Conservation (phyloP, 2,888 invertebrate genomes). For the Xestoiulus laeticollis region DNA sequence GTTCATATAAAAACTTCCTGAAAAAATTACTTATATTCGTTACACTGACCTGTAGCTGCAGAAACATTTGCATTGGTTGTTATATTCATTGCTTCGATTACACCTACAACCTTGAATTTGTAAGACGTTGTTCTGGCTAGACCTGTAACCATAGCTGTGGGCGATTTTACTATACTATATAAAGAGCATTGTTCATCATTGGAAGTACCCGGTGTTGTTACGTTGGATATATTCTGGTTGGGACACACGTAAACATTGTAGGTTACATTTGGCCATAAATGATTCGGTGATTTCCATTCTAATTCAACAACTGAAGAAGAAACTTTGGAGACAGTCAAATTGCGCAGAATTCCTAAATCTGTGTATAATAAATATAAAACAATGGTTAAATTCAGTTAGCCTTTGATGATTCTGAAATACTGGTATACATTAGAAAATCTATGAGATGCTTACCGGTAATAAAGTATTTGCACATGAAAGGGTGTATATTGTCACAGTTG, state of each 20-base stretch:
- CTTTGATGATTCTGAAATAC: neutral
- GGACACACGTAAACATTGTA: slow-evolving; percentile 1
- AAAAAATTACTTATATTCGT: neutral
- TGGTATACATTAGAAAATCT: no score
- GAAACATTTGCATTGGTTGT: neutral
- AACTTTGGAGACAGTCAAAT: neutral
- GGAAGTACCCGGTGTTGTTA: neutral
- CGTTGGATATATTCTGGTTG: neutral
- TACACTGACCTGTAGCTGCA: neutral
- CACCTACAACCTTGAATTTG: neutral
- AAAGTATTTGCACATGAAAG: slow-evolving; percentile 12
- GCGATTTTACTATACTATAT: neutral
- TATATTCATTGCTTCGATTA: neutral
- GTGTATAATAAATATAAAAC: neutral
- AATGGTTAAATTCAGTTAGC: neutral
- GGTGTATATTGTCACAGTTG: neutral
- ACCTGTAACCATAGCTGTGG: neutral
- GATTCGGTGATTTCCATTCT: slow-evolving; percentile 51
- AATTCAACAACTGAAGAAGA: slow-evolving; percentile 32
- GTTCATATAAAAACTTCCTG: no score
- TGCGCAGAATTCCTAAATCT: slow-evolving; percentile 46
- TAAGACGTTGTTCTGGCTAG: slow-evolving; percentile 19
- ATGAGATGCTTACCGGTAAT: slow-evolving; percentile 31
- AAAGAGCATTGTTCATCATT: neutral
- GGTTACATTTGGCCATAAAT: neutral